Conservation (phyloP, 2,888 invertebrate genomes). For the Volucella bombylans region DNA sequence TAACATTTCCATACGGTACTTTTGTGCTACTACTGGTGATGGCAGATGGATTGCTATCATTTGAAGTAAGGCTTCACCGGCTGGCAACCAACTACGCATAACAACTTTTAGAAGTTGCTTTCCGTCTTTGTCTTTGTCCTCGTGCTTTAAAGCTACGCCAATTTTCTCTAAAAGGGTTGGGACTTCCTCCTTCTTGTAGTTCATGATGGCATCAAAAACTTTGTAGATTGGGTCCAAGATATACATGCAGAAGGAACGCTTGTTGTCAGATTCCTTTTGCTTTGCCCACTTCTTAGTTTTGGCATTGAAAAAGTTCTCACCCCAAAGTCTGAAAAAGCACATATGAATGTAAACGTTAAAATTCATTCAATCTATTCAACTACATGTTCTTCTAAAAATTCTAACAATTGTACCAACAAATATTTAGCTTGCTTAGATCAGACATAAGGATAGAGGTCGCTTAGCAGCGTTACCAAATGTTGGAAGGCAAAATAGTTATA, state of each 20-base stretch:
- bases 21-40: constrained; percentile 99
- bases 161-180: constrained; percentile 94
- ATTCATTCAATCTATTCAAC: neutral
- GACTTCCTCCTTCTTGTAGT: constrained; percentile 97
- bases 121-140: constrained; percentile 98
- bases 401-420: constrained; percentile 76
- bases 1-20: constrained; percentile 99
- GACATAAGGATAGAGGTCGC: constrained; percentile 93
- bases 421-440: constrained; percentile 85
- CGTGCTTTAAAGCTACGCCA: constrained; percentile 94
- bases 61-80: constrained; percentile 99
- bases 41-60: constrained; percentile 99
- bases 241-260: constrained; percentile 99
- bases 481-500: constrained; percentile 71
- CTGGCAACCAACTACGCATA: constrained; percentile 99
- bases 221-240: constrained; percentile 99
- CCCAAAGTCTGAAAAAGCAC: constrained; percentile 88
- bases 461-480: constrained; percentile 86
- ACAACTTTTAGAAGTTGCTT: constrained; percentile 98
- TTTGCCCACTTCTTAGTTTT: constrained; percentile 99
- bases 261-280: constrained; percentile 94
- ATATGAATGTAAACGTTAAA: neutral
- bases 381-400: constrained; percentile 14
- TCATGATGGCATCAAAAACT: constrained; percentile 91
- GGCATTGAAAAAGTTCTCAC: constrained; percentile 99